Evolutionary conservation across 2,113 vertebrate genomes (phyloP).

Genomic region (Cercocebus atys): DNA sequence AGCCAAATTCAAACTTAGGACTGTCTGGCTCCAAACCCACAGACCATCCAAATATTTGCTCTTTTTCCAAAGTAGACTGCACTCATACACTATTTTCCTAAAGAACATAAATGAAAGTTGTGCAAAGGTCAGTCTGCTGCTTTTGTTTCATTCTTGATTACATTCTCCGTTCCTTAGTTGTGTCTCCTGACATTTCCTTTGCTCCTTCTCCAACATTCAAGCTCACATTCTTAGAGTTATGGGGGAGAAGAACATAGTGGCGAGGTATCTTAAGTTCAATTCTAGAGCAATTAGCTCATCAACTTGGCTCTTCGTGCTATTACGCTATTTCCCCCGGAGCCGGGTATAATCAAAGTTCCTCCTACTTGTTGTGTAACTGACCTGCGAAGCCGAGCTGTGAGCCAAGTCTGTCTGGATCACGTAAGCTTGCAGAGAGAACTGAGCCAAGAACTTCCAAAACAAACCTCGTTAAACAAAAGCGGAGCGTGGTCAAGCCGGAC

Average conservation of each 20-base stretch:
- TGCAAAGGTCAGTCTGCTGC: neutral
- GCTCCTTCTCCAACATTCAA: neutral
- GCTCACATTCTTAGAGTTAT: slow-evolving; percentile 14
- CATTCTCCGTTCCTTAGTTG: neutral
- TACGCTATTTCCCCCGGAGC: slow-evolving; percentile 48
- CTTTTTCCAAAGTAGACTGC: neutral
- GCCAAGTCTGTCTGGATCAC: slow-evolving; percentile 72
- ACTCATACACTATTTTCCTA: neutral
- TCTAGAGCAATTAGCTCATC: slow-evolving; percentile 73
- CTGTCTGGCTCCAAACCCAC: neutral
- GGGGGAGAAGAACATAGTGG: slow-evolving; percentile 12
- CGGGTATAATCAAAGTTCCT: slow-evolving; percentile 49
- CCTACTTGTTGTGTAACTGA: slow-evolving; percentile 74
- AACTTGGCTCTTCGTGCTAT: slow-evolving; percentile 38
- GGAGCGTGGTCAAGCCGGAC: neutral
- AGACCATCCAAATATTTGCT: neutral
- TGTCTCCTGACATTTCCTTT: neutral
- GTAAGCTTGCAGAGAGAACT: slow-evolving; percentile 47
- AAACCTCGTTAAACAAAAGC: slow-evolving; percentile 29
- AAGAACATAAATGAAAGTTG: neutral
- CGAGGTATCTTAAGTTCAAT: slow-evolving; percentile 35
- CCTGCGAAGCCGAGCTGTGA: slow-evolving; percentile 14
- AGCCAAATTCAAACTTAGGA: slow-evolving; percentile 36
- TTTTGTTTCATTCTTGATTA: neutral
- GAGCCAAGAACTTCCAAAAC: slow-evolving; percentile 59